Evolutionary conservation across 2,113 vertebrate species (phyloP), one percentile per base, ranked within the genome.

Genomic region (Gulo gulo): DNA sequence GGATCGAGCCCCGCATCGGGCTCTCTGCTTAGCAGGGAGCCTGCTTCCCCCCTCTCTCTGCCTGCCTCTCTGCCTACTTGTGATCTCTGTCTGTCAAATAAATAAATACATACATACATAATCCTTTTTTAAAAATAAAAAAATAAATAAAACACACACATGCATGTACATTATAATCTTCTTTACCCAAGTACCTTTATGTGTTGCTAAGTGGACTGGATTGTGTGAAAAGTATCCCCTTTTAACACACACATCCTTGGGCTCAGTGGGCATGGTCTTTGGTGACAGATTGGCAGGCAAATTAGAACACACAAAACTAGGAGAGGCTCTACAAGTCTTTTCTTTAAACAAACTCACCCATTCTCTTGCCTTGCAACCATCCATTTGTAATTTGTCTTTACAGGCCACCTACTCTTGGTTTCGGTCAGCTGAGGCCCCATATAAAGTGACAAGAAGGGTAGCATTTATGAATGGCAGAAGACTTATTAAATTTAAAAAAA

Each of bases 321-420:
- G 39, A 61, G 69, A 93, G 45, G 47, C 29, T 71, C 82, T 55
- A 2, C 26, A 96, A 69, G 39, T 50, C 57, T 93, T 52, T 92
- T 61, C 61, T 76, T 88, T 65, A 39, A 94, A 93, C 8, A 80
- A 71, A 93, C 11, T 82, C 23, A 69, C n/a, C 24, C 26, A 26
- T 76, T 78, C 15, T 97, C 59, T 90, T 93, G 71, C 34, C 31
- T 95, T 93, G 31, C 29, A 96, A 81, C 26, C 59, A 59, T 81
- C 50, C 73, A 76, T 50, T 34, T 52, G 15, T 50, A 82, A 39
- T 18, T 39, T 88, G 61, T 90, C 88, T 90, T 87, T 6, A 82
- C 92, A 91, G 63, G 14, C 20, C 34, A 26, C 67, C 73, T 74
- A 47, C 12, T 86, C 14, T 91, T 90, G 47, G 26, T 91, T 20